These are phyloP conservation scores for Diachasma alloeum DNA, from an alignment of 1,140 invertebrate species.

Conservation along the genomic window DNA sequence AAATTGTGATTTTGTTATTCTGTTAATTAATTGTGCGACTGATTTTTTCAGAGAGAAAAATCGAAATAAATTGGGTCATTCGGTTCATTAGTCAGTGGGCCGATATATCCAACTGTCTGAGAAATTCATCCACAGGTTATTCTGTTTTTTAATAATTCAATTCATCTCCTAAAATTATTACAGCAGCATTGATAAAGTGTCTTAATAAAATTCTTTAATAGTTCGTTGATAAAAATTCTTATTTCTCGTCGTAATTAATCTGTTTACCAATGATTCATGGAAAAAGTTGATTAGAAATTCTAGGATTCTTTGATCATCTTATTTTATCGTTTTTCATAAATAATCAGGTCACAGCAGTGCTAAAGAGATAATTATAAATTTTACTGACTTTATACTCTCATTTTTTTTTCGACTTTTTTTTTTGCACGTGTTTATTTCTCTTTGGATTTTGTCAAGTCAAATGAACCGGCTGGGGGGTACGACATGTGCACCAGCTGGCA, in stretches of 20 bases:
- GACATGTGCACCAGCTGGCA: slow-evolving; percentile 47
- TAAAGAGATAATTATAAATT: neutral
- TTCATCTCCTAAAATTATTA: too few relatives aligned
- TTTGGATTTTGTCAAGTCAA: neutral
- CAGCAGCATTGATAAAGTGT: too few relatives aligned
- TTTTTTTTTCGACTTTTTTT: neutral
- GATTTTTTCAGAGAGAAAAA: too few relatives aligned
- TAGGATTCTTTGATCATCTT: neutral
- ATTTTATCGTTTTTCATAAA: neutral
- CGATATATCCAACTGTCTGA: too few relatives aligned
- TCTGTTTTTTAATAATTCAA: too few relatives aligned
- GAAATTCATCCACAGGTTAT: too few relatives aligned
- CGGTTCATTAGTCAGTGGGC: neutral
- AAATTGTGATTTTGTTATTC: slow-evolving; percentile 4
- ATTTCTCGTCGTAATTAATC: neutral
- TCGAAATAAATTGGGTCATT: too few relatives aligned
- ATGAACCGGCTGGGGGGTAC: slow-evolving; percentile 9
- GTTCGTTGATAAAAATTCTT: neutral
- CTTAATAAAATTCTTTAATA: neutral
- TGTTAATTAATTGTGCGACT: neutral
- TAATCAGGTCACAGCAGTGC: neutral
- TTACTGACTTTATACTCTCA: neutral
- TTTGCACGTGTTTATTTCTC: neutral
- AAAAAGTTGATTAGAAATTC: slow-evolving; percentile 1
- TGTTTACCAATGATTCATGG: neutral